phyloP scores from a whole-genome alignment of 2,888 invertebrate species.

The Andrena trimmerana region DNA sequence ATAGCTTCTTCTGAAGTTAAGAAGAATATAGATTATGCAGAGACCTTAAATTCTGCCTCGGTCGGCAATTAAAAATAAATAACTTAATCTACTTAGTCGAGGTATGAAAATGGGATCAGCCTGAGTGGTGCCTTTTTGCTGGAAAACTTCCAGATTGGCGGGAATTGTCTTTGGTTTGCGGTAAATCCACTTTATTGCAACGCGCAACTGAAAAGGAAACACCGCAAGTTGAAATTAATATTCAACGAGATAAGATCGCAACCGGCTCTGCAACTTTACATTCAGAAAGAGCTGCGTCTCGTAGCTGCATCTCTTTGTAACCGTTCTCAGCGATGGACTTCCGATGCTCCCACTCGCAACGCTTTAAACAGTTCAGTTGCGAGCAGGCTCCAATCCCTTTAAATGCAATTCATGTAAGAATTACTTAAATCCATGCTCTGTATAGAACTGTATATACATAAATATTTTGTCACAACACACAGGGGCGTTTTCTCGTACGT shows the following conservation, averaged over 20 bases:
- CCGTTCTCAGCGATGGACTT: neutral
- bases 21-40: neutral
- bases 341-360: neutral
- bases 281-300: neutral
- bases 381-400: neutral
- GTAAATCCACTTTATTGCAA: neutral
- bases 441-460: too few relatives aligned
- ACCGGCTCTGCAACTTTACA: constrained; percentile 14
- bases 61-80: neutral
- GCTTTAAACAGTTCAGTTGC: neutral
- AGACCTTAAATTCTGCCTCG: neutral
- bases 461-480: too few relatives aligned
- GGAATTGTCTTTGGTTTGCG: neutral
- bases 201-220: neutral
- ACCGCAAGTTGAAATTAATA: neutral
- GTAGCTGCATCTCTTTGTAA: too few relatives aligned
- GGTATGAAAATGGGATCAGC: too few relatives aligned
- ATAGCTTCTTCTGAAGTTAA: neutral
- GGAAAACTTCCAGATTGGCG: too few relatives aligned
- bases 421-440: neutral
- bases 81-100: neutral
- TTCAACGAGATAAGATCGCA: neutral
- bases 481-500: too few relatives aligned
- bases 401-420: neutral
- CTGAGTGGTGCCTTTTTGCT: too few relatives aligned